Evolutionary conservation across 2,113 vertebrate genomes (phyloP).

Genomic region (Damaliscus lunatus): DNA sequence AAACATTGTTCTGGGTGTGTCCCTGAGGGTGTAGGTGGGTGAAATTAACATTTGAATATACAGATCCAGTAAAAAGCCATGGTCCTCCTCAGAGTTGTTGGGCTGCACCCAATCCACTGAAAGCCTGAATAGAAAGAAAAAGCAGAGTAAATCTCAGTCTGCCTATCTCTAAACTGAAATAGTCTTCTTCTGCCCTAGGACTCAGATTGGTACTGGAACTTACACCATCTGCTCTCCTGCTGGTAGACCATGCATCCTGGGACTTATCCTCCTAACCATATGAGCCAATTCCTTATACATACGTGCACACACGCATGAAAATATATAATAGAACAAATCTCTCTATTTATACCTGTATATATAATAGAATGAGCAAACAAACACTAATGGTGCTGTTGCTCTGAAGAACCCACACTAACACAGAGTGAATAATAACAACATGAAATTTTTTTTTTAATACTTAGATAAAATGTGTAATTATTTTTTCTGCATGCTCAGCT

Average conservation of each 20-base stretch:
- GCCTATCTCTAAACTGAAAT: not conserved
- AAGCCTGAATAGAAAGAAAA: not conserved
- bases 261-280: not conserved
- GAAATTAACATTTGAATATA: not conserved
- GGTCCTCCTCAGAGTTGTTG: not conserved
- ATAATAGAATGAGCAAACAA: not conserved
- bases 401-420: not conserved
- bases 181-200: not conserved
- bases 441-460: not conserved
- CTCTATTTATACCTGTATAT: not conserved
- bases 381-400: not conserved
- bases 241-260: not conserved
- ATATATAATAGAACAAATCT: not conserved
- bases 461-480: not conserved
- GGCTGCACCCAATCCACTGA: not conserved
- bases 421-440: not conserved
- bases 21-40: not conserved
- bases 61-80: not conserved
- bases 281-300: not conserved
- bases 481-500: not conserved
- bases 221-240: not conserved
- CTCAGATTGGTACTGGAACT: not conserved
- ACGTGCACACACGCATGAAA: accelerated
- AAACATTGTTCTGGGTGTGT: not conserved
- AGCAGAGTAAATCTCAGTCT: not conserved